phyloP scores from a whole-genome alignment of 2,113 vertebrate species.

The Tenrec ecaudatus region DNA sequence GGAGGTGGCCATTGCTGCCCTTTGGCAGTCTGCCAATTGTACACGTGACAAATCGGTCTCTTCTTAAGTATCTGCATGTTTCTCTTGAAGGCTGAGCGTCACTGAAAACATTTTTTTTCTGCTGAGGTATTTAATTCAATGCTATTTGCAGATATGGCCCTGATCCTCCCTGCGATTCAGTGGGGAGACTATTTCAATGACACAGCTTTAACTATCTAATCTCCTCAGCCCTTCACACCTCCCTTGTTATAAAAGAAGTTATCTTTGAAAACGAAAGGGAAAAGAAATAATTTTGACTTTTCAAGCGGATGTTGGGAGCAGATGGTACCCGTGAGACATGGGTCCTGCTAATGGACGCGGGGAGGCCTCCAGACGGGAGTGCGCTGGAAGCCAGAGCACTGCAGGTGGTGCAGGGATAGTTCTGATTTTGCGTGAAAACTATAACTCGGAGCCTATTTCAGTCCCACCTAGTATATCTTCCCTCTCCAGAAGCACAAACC shows the following conservation, averaged over 20 bases:
- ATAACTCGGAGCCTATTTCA: not conserved
- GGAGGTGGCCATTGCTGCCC: not conserved
- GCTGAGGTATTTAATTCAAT: constrained; percentile 53
- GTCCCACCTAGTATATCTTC: not conserved
- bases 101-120: constrained; percentile 58
- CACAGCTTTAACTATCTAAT: constrained; percentile 47
- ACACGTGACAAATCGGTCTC: constrained; percentile 16
- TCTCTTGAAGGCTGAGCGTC: constrained; percentile 67
- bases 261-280: constrained; percentile 62
- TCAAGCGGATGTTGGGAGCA: not conserved
- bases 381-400: not conserved
- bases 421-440: not conserved
- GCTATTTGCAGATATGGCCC: constrained; percentile 72
- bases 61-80: constrained; percentile 24
- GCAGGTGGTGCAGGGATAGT: not conserved
- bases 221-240: constrained; percentile 52
- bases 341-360: not conserved
- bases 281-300: constrained; percentile 25
- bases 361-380: not conserved
- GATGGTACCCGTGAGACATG: no score
- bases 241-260: constrained; percentile 55
- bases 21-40: constrained; percentile 5
- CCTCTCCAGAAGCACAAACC: constrained; percentile 11
- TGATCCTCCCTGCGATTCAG: constrained; percentile 66
- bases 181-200: constrained; percentile 49